Percentiles rank a stretch among this genome's conserved stretches.
These are phyloP conservation scores for Cydia fagiglandana DNA, from an alignment of 1,140 invertebrate species.

Conservation along the genomic window DNA sequence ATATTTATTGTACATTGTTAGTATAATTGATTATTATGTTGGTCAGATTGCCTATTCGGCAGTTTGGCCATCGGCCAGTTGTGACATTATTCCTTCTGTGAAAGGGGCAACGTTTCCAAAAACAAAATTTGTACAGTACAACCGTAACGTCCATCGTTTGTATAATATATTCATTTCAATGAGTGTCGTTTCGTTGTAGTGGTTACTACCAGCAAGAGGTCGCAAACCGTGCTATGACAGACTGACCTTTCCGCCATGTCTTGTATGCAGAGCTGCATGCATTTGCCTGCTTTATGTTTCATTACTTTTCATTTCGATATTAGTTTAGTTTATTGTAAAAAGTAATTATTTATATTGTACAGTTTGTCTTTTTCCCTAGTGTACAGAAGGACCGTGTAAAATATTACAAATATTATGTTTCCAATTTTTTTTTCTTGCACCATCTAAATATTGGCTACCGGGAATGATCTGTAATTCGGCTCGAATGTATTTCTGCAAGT, in stretches of 20 bases:
- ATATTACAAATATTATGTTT: conserved; percentile 84
- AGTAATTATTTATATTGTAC: conserved; percentile 74
- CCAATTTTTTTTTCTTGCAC: conserved; percentile 88
- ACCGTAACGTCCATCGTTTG: conserved; percentile 79
- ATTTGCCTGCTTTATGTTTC: conserved; percentile 81
- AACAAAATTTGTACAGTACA: conserved; percentile 75
- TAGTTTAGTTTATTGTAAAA: conserved; percentile 80
- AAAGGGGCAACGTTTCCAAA: conserved; percentile 80
- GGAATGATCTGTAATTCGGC: conserved; percentile 92
- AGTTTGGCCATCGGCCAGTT: conserved; percentile 79
- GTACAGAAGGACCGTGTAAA: conserved; percentile 80
- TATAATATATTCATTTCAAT: conserved; percentile 79
- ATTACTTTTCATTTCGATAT: conserved; percentile 71
- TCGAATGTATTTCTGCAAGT: conserved; percentile 61
- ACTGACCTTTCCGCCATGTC: conserved; percentile 80
- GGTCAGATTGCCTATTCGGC: conserved; percentile 74
- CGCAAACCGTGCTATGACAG: conserved; percentile 79
- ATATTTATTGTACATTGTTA: conserved; percentile 69
- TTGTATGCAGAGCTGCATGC: conserved; percentile 82
- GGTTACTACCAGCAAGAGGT: conserved; percentile 65
- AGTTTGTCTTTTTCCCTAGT: conserved; percentile 76
- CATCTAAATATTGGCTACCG: conserved; percentile 85
- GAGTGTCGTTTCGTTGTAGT: conserved; percentile 80
- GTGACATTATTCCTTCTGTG: conserved; percentile 81
- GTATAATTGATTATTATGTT: conserved; percentile 60